Conservation (phyloP, 2,888 invertebrate genomes). For the Agrochola litura region DNA sequence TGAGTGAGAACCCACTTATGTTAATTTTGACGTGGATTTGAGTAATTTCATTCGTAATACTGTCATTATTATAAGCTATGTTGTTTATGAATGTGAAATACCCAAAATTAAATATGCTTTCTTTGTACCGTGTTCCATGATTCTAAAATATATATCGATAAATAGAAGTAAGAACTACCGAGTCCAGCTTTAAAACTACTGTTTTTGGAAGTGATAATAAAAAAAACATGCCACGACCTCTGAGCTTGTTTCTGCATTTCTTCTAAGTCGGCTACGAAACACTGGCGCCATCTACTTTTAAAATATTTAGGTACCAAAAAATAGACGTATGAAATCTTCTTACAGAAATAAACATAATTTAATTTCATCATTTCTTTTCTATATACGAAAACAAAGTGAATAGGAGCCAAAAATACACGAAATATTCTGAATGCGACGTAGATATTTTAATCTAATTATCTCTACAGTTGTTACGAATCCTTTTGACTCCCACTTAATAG, state of each 20-base stretch:
- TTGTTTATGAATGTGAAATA: not conserved
- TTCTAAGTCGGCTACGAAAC: not conserved
- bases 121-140: not conserved
- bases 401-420: not conserved
- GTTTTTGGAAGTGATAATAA: too few species aligned
- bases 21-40: conserved; percentile 55
- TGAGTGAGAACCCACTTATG: conserved; percentile 67
- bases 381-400: not conserved
- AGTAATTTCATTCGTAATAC: conserved; percentile 41
- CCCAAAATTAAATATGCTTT: not conserved
- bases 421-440: not conserved
- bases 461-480: not conserved
- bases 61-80: conserved; percentile 28
- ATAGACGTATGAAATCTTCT: not conserved
- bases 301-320: not conserved
- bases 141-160: not conserved
- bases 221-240: too few species aligned
- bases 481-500: conserved; percentile 19
- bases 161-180: not conserved
- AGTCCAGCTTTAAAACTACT: not conserved
- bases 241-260: too few species aligned
- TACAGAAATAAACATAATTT: not conserved
- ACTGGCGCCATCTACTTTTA: not conserved
- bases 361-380: not conserved
- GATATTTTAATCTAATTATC: conserved; percentile 5